Conservation (phyloP, 2,113 vertebrate genomes). For the Chascanopsetta lugubris region DNA sequence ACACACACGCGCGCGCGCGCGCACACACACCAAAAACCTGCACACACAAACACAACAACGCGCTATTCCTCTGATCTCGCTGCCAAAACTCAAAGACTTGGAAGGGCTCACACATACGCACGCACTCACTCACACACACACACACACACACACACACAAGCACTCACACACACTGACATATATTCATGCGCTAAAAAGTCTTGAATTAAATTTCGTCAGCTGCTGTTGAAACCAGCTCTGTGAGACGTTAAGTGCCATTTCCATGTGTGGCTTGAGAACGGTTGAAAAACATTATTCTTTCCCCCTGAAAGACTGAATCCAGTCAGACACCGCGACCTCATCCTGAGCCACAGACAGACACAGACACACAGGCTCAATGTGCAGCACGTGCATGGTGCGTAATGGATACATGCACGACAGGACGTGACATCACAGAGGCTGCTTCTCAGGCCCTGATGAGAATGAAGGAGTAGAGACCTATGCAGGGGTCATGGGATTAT, state of each 20-base stretch:
- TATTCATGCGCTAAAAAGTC: conserved; percentile 48
- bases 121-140: conserved; percentile 38
- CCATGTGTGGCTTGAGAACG: conserved; percentile 45
- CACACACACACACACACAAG: conserved; percentile 18
- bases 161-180: conserved; percentile 43
- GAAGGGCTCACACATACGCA: conserved; percentile 46
- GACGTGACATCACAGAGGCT: neutral
- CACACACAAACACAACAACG: conserved; percentile 57
- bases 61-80: conserved; percentile 74
- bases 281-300: conserved; percentile 12
- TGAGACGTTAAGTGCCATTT: conserved; percentile 43
- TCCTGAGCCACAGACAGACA: neutral
- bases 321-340: conserved; percentile 12
- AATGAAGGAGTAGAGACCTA: neutral
- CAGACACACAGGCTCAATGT: neutral
- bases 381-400: no score
- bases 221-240: conserved; percentile 53
- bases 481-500: neutral
- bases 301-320: conserved; percentile 7
- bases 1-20: conserved; percentile 19
- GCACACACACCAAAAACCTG: conserved; percentile 35
- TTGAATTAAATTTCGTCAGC: conserved; percentile 67
- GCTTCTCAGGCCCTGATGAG: neutral
- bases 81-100: conserved; percentile 74
- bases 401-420: neutral